Conservation (phyloP, 1,140 invertebrate species). For the Reticulitermes speratus region DNA sequence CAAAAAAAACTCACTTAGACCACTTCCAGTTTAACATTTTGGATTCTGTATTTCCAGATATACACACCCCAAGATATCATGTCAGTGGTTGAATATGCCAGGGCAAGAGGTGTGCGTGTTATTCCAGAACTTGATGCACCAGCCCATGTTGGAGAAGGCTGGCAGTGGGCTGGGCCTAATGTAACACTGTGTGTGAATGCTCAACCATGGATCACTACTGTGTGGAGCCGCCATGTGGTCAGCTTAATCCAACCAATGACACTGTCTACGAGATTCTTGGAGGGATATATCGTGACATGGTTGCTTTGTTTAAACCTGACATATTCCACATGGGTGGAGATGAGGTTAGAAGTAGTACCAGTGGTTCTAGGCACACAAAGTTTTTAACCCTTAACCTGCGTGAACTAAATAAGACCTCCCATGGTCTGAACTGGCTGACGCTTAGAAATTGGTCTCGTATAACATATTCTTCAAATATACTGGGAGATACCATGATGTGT, state of each 20-base stretch:
- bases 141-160: slow-evolving; percentile 84
- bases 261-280: slow-evolving; percentile 71
- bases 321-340: slow-evolving; percentile 90
- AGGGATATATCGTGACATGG: slow-evolving; percentile 69
- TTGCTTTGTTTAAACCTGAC: slow-evolving; percentile 65
- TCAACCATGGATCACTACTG: slow-evolving; percentile 76
- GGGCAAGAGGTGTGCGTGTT: slow-evolving; percentile 68
- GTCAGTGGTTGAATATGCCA: slow-evolving; percentile 68
- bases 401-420: too few relatives aligned
- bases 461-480: too few relatives aligned
- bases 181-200: slow-evolving; percentile 66
- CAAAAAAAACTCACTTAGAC: neutral
- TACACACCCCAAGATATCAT: slow-evolving; percentile 70
- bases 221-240: slow-evolving; percentile 84
- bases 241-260: slow-evolving; percentile 75
- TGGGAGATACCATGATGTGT: too few relatives aligned
- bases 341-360: slow-evolving; percentile 59
- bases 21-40: neutral
- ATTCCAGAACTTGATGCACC: slow-evolving; percentile 86
- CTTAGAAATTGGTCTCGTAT: too few relatives aligned
- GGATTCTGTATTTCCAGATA: slow-evolving; percentile 49
- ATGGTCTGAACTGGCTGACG: too few relatives aligned
- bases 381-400: too few relatives aligned
- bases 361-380: too few relatives aligned
- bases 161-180: slow-evolving; percentile 69